Evolutionary conservation across 2,888 invertebrate genomes (phyloP), one percentile per base, ranked within the genome.

Genomic region (Acrobasis suavella): DNA sequence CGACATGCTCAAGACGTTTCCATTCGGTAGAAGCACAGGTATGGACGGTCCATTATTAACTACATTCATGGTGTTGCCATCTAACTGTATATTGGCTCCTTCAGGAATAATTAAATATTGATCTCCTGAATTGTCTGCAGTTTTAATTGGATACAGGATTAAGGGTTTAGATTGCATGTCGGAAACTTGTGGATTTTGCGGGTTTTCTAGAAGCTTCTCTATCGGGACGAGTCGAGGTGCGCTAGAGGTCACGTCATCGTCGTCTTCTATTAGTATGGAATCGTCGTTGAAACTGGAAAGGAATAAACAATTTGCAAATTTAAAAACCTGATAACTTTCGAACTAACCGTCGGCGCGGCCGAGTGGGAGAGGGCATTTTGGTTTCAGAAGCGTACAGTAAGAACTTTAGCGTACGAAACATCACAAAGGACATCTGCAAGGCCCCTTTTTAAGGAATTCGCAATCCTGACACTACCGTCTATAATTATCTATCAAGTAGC

Each of bases 211-310:
- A 10, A 56, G 56, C 14, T 46, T 56, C 22, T 56, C 42, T 17
- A 56, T 56, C 7, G 56, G 56, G 5, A 56, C 56, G 12, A 56
- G 42, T n/a, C 42, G 42, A 2, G 56, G 56, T 8, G 10, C 16
- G 10, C 12, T 22, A 1, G 42, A 2, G 9, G 1, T 7, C 8
- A 14, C 6, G 1, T 42, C 56, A 0, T 56, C 56, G 9, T 56
- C 56, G 2, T 56, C 56, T 1, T 56, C 56, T 6, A 42, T 42
- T 14, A 42, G 14, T 14, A 42, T 46, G 1, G 39, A 42, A 1
- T 14, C 16, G 12, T 56, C 46, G 6, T 12, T 7, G 46, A 32
- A 22, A 42, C 56, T 56, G 42, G 14, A 42, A 52, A 9, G n/a
- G 0, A 17, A 50, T 17, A 9, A 14, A 7, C n/a, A 50, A 50